These are phyloP conservation scores for Branchinecta lynchi DNA, from an alignment of 1,140 invertebrate genomes.

Conservation along the genomic window DNA sequence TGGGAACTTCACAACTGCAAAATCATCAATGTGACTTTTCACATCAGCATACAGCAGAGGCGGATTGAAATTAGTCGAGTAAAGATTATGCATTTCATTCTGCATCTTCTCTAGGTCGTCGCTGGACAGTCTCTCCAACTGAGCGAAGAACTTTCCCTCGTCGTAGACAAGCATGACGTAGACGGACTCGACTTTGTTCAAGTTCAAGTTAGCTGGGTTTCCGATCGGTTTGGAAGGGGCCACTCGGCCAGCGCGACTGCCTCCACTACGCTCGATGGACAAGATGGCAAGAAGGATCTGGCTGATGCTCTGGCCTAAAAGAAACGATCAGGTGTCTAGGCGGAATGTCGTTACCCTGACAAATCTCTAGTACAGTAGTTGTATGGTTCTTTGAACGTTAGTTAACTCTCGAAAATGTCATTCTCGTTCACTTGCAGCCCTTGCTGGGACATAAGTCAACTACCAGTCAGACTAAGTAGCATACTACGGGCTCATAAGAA, in stretches of 20 bases:
- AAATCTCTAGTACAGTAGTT: no score
- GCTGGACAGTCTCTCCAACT: slow-evolving; percentile 14
- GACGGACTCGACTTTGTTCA: slow-evolving; percentile 11
- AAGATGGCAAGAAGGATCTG: not conserved
- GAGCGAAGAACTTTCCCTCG: slow-evolving; percentile 16
- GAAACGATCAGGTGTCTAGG: no score
- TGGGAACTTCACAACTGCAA: slow-evolving; percentile 14
- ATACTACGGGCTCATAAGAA: no score
- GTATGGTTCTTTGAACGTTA: no score
- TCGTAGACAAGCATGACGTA: not conserved
- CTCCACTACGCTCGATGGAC: not conserved
- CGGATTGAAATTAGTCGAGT: not conserved
- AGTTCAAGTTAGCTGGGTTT: not conserved
- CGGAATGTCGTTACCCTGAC: no score
- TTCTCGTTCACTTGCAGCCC: no score
- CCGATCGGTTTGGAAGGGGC: not conserved
- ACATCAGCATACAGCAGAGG: slow-evolving; percentile 20
- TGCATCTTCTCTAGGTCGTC: slow-evolving; percentile 13
- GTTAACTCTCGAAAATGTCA: no score
- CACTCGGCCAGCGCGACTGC: not conserved
- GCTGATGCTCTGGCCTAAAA: not conserved
- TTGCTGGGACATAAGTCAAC: no score
- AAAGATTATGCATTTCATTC: slow-evolving; percentile 13
- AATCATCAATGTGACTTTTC: slow-evolving; percentile 15
- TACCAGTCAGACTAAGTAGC: no score